A percentile compares a stretch with the other conserved stretches of the same genome.
Conservation (phyloP, 2,888 invertebrate species). For the Seira musarum region DNA sequence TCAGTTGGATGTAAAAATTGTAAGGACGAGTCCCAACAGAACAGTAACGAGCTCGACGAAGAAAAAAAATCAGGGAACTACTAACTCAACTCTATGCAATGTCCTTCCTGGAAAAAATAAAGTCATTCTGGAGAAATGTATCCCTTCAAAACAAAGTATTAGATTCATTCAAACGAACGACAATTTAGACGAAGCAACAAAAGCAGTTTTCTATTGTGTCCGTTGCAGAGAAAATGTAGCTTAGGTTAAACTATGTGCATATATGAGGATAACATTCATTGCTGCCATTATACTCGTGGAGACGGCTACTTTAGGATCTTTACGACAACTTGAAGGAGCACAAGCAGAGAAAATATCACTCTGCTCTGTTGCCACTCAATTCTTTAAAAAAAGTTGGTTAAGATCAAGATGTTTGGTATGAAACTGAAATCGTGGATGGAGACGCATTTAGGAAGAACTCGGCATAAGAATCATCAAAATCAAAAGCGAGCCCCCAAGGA, state of each 20-base stretch:
- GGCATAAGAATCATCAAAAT: constrained; percentile 61
- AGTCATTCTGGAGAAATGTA: not conserved
- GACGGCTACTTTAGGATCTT: constrained; percentile 37
- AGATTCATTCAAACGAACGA: constrained; percentile 32
- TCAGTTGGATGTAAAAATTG: constrained; percentile 13
- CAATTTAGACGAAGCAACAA: constrained; percentile 19
- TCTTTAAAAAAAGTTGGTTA: constrained; percentile 34
- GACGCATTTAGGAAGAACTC: constrained; percentile 69
- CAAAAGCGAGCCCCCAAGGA: constrained; percentile 58
- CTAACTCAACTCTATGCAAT: not conserved
- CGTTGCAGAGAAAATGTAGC: not conserved
- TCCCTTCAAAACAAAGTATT: constrained; percentile 10
- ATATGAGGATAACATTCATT: constrained; percentile 9
- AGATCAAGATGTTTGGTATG: constrained; percentile 69
- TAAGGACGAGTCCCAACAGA: constrained; percentile 41
- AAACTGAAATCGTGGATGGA: constrained; percentile 70
- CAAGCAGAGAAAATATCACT: constrained; percentile 24
- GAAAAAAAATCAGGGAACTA: constrained; percentile 25
- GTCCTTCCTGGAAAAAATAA: constrained; percentile 3
- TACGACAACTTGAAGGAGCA: constrained; percentile 31
- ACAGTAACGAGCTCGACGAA: constrained; percentile 15
- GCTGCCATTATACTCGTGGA: constrained; percentile 21
- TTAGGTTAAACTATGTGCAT: constrained; percentile 6
- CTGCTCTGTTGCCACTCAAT: constrained; percentile 27
- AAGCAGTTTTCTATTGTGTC: not conserved